Base-by-base conservation (phyloP, 2,797 vertebrate species). In the Rachycentron canadum region DNA sequence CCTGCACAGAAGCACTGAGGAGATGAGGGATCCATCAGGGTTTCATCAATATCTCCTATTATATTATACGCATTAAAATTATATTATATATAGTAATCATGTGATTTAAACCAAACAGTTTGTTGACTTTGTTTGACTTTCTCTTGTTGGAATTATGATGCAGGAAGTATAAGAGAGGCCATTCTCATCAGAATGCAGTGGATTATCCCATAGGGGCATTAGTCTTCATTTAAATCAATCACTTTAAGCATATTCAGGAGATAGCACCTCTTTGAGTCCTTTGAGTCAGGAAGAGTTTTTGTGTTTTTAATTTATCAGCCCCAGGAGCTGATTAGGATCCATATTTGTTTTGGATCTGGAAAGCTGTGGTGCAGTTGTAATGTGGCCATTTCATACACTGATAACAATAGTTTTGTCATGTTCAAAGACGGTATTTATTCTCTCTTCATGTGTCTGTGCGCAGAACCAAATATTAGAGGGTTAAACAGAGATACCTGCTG, bases 401-500 rank as follows among this genome's bases (percentile, higher is more conserved):
- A 47, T 66, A 62, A 49, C 69, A n/a, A n/a, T 45, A 70, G 58
- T 79, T 86, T 38, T 85, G 40, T 70, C 73, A 32, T 71, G 78
- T 81, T 67, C 74, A 89, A 70, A 84, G 73, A 14, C 43, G 69
- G 64, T 89, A 80, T 94, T 86, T 92, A 84, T 86, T 88, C 73
- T 85, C 75, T 90, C 55, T 17, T 56, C 16, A 19, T 17, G 41
- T 43, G 41, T 43, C 83, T 85, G 77, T 84, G 77, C 80, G 74
- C 71, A 62, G 55, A 91, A 76, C 72, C 74, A 83, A 40, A 88
- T 91, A 81, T 73, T 82, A 77, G 86, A 90, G 64, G 85, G 82
- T 84, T 84, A 76, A 68, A 85, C 65, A 88, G 81, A 88, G 89
- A 88, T 79, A 87, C 91, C 87, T 84, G 81, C 71, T 83, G 55